Conservation (phyloP, 2,797 vertebrate genomes). For the Lerista edwardsae region DNA sequence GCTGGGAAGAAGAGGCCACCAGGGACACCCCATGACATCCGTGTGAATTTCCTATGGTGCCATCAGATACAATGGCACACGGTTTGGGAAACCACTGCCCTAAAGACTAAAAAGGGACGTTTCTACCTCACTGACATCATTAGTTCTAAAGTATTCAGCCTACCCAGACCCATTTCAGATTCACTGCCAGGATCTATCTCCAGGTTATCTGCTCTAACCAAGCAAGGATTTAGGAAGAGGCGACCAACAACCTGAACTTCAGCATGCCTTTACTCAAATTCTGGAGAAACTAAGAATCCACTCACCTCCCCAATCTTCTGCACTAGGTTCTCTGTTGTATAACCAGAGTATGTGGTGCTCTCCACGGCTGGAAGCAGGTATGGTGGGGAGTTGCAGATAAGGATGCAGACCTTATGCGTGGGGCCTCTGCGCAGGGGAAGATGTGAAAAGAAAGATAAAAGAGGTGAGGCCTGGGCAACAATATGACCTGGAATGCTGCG, state of each 20-base stretch:
- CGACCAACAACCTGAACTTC: no score
- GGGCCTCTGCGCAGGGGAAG: conserved; percentile 13
- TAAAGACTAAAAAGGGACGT: background rate
- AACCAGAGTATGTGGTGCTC: conserved; percentile 91
- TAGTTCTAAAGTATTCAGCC: background rate
- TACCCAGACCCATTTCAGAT: background rate
- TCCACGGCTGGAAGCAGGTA: conserved; percentile 92
- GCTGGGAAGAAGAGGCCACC: no score
- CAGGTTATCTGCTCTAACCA: background rate
- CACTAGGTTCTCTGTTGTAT: conserved; percentile 87
- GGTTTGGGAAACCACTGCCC: no score
- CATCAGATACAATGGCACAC: no score
- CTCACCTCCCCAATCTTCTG: conserved; percentile 92
- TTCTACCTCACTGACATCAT: no score
- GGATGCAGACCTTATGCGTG: conserved; percentile 91
- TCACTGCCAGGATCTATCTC: background rate
- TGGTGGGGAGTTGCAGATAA: conserved; percentile 92
- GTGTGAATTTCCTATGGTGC: no score
- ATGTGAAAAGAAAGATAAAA: background rate
- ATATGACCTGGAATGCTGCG: no score
- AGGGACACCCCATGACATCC: no score
- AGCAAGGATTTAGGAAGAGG: background rate
- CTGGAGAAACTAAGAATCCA: background rate
- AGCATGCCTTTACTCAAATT: background rate
- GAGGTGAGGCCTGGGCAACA: background rate